These are phyloP conservation scores for Panthera uncia DNA, from an alignment of 2,113 vertebrate genomes.

Conservation along the genomic window DNA sequence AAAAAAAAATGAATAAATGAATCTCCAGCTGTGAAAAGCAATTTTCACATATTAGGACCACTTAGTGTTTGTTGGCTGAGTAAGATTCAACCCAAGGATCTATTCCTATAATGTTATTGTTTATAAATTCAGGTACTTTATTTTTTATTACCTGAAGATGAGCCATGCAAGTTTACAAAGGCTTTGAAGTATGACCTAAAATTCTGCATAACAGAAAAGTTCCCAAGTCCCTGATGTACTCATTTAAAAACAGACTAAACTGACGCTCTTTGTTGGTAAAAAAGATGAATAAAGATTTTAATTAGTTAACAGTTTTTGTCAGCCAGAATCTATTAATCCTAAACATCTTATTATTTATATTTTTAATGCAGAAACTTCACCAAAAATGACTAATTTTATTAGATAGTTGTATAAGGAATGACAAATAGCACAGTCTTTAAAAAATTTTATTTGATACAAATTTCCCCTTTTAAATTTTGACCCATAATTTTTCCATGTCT, in stretches of 20 bases:
- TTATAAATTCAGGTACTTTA: background rate
- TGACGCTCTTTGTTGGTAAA: background rate
- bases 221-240: background rate
- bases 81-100: background rate
- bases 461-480: background rate
- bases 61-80: background rate
- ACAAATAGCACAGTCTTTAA: background rate
- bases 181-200: background rate
- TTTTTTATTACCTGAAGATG: background rate
- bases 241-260: background rate
- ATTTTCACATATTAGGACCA: background rate
- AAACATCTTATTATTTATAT: background rate
- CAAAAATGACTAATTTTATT: background rate
- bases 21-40: conserved; percentile 14
- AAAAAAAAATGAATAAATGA: background rate
- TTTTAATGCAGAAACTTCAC: background rate
- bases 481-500: background rate
- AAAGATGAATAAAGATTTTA: background rate
- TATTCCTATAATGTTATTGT: background rate
- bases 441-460: background rate
- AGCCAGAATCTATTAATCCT: background rate
- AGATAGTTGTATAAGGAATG: background rate
- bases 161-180: background rate
- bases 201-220: background rate
- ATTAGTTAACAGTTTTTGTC: background rate